Base-by-base conservation (phyloP, 1,140 invertebrate genomes). In the Ceratosolen solmsi region DNA sequence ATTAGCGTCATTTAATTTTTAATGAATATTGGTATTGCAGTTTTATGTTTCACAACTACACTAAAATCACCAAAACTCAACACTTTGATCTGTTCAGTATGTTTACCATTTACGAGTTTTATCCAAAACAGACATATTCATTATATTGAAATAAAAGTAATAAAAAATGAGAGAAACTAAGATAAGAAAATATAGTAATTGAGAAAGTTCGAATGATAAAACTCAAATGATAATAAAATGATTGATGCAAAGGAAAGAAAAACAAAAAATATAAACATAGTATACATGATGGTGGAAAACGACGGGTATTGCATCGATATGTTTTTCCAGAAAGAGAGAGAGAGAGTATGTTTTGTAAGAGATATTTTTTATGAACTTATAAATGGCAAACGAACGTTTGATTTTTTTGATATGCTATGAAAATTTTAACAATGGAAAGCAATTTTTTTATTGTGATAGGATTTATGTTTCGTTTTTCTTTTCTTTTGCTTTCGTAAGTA, bases 111-210 rank as follows among this genome's bases (percentile, higher is more conserved):
- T 36, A 38, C 8, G 63, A 68, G 33, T 38, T 68, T 68, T 38
- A 68, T 38, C 33, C 63, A 22, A 38, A 38, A 38, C 3, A 86
- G 73, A 65, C 85, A 87, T 80, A 74, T 84, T 86, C 76, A 49
- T 84, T 74, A 84, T 84, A 83, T 86, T 86, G 84, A 86, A 84
- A 86, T 82, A 17, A 77, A 70, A 72, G 33, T 60, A 65, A 74
- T n/a, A 79, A 33, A 54, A 30, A 58, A 27, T n/a, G 7, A 20
- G 46, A 41, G 33, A 56, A 70, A 56, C 22, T 2, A 15, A 15
- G 46, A 78, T 41, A 27, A 71, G n/a, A 27, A 73, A 74, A 65
- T 13, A 65, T 33, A 54, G 70, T 63, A 54, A 27, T 80, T 38
- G 20, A 25, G n/a, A 2, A 22, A 63, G 33, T 56, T 33, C 3